Percentiles rank a stretch among this genome's conserved stretches.
Evolutionary conservation across 2,113 vertebrate genomes (phyloP).

Genomic region (Hemibagrus wyckioides): DNA sequence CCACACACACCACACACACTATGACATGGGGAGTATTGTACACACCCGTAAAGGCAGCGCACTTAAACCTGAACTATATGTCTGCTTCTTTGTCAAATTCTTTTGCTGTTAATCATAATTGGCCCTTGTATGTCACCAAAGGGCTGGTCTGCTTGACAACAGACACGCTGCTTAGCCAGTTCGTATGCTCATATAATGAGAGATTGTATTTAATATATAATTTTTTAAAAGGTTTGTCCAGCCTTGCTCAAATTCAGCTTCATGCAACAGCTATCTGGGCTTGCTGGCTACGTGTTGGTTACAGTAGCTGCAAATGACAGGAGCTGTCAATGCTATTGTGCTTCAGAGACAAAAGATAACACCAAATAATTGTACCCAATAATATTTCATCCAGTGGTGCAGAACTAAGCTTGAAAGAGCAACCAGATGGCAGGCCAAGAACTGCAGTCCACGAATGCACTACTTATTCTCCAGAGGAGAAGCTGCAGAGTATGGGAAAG

Average conservation of each 20-base stretch:
- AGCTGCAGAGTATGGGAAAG: background rate
- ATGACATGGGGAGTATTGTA: background rate
- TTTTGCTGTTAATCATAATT: background rate
- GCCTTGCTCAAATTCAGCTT: background rate
- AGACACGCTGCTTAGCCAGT: background rate
- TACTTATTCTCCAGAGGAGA: slow-evolving; percentile 18
- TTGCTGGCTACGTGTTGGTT: background rate
- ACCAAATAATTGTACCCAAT: slow-evolving; percentile 59
- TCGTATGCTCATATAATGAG: background rate
- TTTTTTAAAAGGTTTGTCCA: background rate
- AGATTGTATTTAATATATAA: background rate
- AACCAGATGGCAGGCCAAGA: slow-evolving; percentile 61
- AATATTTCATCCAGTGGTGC: slow-evolving; percentile 60
- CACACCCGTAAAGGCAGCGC: background rate
- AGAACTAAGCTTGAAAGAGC: slow-evolving; percentile 59
- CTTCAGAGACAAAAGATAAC: slow-evolving; percentile 60
- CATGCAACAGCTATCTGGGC: background rate
- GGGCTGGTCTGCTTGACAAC: background rate
- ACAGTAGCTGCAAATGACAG: slow-evolving; percentile 55
- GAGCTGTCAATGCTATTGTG: slow-evolving; percentile 67
- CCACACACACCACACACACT: too few species aligned
- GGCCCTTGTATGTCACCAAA: background rate
- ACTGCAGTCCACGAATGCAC: slow-evolving; percentile 25
- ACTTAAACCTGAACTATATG: background rate
- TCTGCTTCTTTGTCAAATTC: background rate